Conservation (phyloP, 1,140 invertebrate genomes). For the roundworm (Caenorhabditis elegans) region WBcel235 BX284606.5:10659001-10659500, state of each 20-base stretch:
- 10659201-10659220: constrained; percentile 4
- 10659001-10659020: too few relatives aligned
- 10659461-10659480: background rate
- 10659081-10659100: constrained; percentile 7
- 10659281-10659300: background rate
- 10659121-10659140: background rate
- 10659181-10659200: background rate
- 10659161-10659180: background rate
- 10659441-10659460: constrained; percentile 23
- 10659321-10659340: background rate
- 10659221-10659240: background rate
- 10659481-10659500: constrained; percentile 20
- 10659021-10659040: background rate
- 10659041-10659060: background rate
- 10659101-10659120: background rate
- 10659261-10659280: constrained; percentile 13
- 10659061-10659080: background rate
- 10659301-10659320: background rate
- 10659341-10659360: constrained; percentile 14
- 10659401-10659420: background rate
- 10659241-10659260: background rate
- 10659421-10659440: constrained; percentile 6
- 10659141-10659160: constrained; percentile 24
- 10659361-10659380: background rate
- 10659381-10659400: constrained; percentile 27